These are phyloP conservation scores for Pelvicachromis taeniatus DNA, from an alignment of 2,113 vertebrate species.

Conservation along the genomic window DNA sequence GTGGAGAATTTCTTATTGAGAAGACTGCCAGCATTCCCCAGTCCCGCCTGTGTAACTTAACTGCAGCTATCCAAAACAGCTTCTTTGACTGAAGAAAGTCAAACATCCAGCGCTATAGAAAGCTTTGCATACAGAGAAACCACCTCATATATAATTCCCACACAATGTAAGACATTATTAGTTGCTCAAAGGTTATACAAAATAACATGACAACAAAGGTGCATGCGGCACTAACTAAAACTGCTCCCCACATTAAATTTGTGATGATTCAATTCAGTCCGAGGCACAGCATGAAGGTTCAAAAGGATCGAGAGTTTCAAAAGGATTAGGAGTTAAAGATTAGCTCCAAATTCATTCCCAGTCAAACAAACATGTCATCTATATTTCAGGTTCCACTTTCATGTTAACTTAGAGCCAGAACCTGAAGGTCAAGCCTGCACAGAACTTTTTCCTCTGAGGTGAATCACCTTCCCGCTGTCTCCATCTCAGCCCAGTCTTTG, in stretches of 20 bases:
- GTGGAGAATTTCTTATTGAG: not conserved
- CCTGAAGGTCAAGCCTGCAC: constrained; percentile 14
- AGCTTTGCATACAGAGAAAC: not conserved
- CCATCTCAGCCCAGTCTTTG: constrained; percentile 44
- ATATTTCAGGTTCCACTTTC: not conserved
- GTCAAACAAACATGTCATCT: not conserved
- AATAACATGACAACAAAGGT: not conserved
- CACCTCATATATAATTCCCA: not conserved
- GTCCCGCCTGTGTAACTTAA: not conserved
- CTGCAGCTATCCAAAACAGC: not conserved
- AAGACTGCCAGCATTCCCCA: accelerated
- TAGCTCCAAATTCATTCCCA: not conserved
- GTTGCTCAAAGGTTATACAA: not conserved
- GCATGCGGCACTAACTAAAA: not conserved
- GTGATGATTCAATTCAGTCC: not conserved
- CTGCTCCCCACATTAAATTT: not conserved
- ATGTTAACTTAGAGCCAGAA: not conserved
- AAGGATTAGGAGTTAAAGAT: not conserved
- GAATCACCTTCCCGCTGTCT: constrained; percentile 17
- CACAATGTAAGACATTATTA: not conserved
- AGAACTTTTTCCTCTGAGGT: constrained; percentile 15
- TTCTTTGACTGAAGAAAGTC: not conserved
- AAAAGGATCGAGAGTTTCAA: not conserved
- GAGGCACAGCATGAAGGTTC: not conserved
- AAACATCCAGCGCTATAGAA: not conserved